Evolutionary conservation across 2,113 vertebrate species (phyloP).

Genomic region (Triplophysa rosa): DNA sequence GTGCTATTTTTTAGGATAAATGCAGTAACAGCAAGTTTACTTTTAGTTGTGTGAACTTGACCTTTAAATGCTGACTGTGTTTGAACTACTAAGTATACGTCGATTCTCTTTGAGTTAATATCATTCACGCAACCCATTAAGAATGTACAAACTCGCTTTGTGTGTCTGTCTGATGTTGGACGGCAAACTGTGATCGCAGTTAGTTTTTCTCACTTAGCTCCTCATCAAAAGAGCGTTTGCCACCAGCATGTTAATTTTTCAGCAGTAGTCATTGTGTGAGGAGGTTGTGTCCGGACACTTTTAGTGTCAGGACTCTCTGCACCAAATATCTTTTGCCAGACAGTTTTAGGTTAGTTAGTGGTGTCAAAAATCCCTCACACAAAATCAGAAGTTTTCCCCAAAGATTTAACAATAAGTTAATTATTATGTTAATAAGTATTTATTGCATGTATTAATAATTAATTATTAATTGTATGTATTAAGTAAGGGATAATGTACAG

Average conservation of each 20-base stretch:
- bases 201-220: conserved; percentile 5
- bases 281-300: background rate
- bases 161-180: conserved; percentile 33
- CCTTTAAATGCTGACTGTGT: background rate
- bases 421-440: too few species aligned
- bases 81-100: conserved; percentile 4
- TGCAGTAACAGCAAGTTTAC: conserved; percentile 8
- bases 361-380: background rate
- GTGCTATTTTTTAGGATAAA: conserved; percentile 15
- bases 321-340: background rate
- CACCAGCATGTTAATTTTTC: conserved; percentile 33
- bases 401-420: background rate
- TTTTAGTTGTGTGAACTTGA: background rate
- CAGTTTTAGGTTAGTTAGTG: background rate
- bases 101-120: background rate
- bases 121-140: conserved; percentile 7
- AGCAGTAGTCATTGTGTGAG: background rate
- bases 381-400: too few species aligned
- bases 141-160: conserved; percentile 13
- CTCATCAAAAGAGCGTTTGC: conserved; percentile 22
- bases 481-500: too few species aligned
- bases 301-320: background rate
- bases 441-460: too few species aligned
- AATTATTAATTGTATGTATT: too few species aligned
- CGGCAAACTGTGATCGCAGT: conserved; percentile 24